phyloP scores from a whole-genome alignment of 1,140 invertebrate genomes.

The Drosophila willistoni region DNA sequence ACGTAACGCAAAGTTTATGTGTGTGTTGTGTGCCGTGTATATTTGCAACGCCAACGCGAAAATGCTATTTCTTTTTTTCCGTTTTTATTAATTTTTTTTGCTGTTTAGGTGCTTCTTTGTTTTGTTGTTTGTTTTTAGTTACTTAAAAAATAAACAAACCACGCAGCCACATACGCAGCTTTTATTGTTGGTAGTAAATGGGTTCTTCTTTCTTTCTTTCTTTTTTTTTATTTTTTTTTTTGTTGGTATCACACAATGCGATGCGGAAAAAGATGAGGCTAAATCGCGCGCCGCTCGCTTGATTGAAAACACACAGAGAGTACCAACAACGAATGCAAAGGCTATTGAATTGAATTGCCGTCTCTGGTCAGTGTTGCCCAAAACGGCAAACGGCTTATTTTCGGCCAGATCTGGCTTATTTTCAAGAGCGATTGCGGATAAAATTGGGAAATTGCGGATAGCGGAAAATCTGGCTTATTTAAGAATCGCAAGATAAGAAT shows the following conservation, averaged over 20 bases:
- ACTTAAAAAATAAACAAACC: constrained; percentile 80
- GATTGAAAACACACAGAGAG: constrained; percentile 82
- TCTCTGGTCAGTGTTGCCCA: too few relatives aligned
- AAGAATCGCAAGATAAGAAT: too few relatives aligned
- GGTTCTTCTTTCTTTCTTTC: constrained; percentile 21
- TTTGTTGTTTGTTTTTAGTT: constrained; percentile 79
- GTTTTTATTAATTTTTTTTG: constrained; percentile 28
- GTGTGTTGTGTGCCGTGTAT: constrained; percentile 9
- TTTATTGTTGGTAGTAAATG: constrained; percentile 70
- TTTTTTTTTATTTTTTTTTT: constrained; percentile 54
- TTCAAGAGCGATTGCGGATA: too few relatives aligned
- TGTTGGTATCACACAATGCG: constrained; percentile 65
- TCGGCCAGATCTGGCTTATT: too few relatives aligned
- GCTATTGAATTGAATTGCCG: constrained; percentile 83
- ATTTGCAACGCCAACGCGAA: constrained; percentile 49
- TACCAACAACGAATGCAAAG: constrained; percentile 83
- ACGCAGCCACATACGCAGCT: constrained; percentile 64
- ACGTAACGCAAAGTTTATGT: constrained; percentile 11
- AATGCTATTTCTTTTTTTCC: constrained; percentile 34
- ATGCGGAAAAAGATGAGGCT: constrained; percentile 79
- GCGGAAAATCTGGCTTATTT: too few relatives aligned
- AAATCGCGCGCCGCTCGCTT: constrained; percentile 80
- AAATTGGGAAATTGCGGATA: too few relatives aligned
- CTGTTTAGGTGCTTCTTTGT: constrained; percentile 34
- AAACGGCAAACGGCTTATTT: too few relatives aligned